Base-by-base conservation (phyloP, 2,888 invertebrate species). In the Cataglyphis rosenhaueri region DNA sequence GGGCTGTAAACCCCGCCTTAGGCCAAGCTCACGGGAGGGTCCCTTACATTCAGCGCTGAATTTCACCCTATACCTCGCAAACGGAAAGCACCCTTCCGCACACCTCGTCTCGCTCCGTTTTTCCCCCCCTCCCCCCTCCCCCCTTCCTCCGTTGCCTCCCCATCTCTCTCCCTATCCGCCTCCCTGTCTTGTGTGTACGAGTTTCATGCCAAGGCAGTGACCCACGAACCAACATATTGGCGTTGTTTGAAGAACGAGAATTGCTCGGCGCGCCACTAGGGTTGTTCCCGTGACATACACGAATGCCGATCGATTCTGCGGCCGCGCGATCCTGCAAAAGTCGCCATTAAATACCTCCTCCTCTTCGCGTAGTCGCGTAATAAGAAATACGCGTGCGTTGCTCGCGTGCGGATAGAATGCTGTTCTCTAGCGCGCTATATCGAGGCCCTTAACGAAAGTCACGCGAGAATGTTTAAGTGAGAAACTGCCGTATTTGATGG, bases 1-100 rank as follows among this genome's bases (percentile, higher is more conserved):
- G 94, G 90, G 94, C 93, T 94, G 94, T 94, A 94, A 94, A 94
- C 92, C 94, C 91, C 92, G 94, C 94, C 94, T 93, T 91, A 89
- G 94, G 94, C 94, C 88, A 92, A 92, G 91, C 88, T 92, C 25
- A 61, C 88, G 91, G 91, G 92, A 91, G 86, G 90, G 89, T 91
- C 91, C 88, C 91, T 90, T 89, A 90, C 88, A 89, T 89, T 87
- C 91, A 87, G 85, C 88, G 88, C 91, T 92, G 92, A 92, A 93
- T 93, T 92, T 92, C 91, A 92, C 91, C 91, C 92, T 88, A 86
- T 78, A 88, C 83, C 82, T 85, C 84, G 85, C 85, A 52, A 52
- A 52, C 74, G 79, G 64, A 70, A 9, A 61, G 21, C 38, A 82
- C 73, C 59, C 79, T 38, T 68, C 44, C 35, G 64, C 32, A 68